Conservation (phyloP, 2,113 vertebrate species). For the Triplophysa rosa region DNA sequence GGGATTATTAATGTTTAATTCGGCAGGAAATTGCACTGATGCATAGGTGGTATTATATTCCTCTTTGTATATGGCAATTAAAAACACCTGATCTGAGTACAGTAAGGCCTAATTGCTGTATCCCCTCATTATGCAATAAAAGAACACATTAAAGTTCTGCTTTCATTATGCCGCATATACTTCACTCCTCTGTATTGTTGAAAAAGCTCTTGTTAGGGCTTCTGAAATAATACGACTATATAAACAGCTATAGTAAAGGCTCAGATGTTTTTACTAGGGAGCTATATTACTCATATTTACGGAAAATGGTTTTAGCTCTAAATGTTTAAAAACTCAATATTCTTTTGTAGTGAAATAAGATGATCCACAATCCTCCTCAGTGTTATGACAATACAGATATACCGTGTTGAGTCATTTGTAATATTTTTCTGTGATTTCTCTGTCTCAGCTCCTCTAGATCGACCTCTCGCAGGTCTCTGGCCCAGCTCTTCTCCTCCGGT, state of each 20-base stretch:
- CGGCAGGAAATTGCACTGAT: slow-evolving; percentile 50
- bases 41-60: slow-evolving; percentile 46
- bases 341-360: too few species aligned
- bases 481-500: slow-evolving; percentile 74
- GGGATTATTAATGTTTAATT: slow-evolving; percentile 47
- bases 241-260: neutral
- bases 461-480: slow-evolving; percentile 80
- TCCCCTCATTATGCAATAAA: slow-evolving; percentile 42
- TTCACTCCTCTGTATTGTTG: neutral
- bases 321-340: too few species aligned
- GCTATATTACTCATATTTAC: neutral
- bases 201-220: neutral
- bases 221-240: neutral
- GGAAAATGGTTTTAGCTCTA: too few species aligned
- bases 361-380: too few species aligned
- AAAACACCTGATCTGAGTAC: slow-evolving; percentile 42
- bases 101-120: slow-evolving; percentile 25
- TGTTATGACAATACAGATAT: too few species aligned
- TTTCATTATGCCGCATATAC: neutral
- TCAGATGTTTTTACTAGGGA: neutral
- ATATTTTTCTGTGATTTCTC: neutral
- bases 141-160: slow-evolving; percentile 44
- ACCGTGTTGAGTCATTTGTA: too few species aligned
- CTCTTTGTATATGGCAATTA: slow-evolving; percentile 40
- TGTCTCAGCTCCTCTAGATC: slow-evolving; percentile 68